phyloP scores from a whole-genome alignment of 2,113 vertebrate species.

The Muntiacus reevesi region DNA sequence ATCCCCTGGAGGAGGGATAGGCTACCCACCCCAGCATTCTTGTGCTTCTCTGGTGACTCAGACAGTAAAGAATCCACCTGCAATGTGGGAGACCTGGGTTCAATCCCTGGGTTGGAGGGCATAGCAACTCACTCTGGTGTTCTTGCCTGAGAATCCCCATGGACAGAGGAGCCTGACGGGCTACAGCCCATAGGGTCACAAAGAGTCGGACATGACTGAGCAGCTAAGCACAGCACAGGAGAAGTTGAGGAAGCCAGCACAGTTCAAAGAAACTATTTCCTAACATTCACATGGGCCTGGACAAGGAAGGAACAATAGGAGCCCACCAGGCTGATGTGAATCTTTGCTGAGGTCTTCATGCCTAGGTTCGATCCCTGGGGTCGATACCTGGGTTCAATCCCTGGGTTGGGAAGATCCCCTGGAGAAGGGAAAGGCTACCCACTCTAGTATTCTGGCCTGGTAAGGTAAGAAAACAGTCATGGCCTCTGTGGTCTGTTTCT shows the following conservation, averaged over 20 bases:
- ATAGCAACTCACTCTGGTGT: not conserved
- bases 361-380: not conserved
- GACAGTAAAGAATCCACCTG: not conserved
- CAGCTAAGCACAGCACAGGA: not conserved
- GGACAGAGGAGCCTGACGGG: not conserved
- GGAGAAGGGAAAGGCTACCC: not conserved
- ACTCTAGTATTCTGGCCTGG: not conserved
- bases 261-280: not conserved
- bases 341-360: not conserved
- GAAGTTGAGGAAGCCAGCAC: not conserved
- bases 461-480: not conserved
- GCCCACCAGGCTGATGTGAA: not conserved
- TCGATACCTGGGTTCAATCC: not conserved
- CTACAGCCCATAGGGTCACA: not conserved
- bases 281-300: not conserved
- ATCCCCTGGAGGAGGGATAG: not conserved
- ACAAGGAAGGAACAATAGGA: not conserved
- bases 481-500: not conserved
- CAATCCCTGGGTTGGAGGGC: not conserved
- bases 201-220: not conserved
- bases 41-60: not conserved
- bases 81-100: not conserved
- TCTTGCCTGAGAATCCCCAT: not conserved
- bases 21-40: not conserved
- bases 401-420: not conserved